Base-by-base conservation (phyloP, 2,113 vertebrate species). In the Dissostichus mawsoni region DNA sequence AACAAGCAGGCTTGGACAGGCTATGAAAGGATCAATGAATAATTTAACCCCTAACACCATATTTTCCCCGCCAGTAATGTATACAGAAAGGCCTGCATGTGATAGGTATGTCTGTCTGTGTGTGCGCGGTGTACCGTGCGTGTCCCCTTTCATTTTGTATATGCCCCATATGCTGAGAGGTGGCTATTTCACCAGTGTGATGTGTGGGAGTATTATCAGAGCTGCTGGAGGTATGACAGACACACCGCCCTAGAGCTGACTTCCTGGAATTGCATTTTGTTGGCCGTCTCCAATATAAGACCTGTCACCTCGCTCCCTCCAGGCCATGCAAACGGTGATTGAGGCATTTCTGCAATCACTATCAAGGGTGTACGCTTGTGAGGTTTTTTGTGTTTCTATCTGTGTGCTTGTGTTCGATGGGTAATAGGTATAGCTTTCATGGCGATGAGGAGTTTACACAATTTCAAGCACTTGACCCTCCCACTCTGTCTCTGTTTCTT, bases 351-450 rank as follows among this genome's bases (percentile, higher is more conserved):
- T 84, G 87, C n/a, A 59, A 79, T 87, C 89, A 87, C 89, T 71
- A 87, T 84, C 77, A 83, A 88, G 83, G 83, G 76, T 69, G 51
- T 55, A n/a, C 4, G 69, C 77, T 77, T 65, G 59, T 74, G 74
- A 69, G 29, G 63, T 18, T 65, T 83, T 84, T 85, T 81, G 80
- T 87, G 76, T 84, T 66, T 82, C 71, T 83, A 80, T 80, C 75
- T 59, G 8, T 76, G 23, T 33, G 57, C 65, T 36, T 45, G 91
- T 63, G 74, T 74, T n/a, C 75, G 76, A 87, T 89, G 88, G 95
- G 95, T 96, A 95, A 96, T 92, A 92, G 94, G 94, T 93, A 94
- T 41, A 89, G 87, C 93, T 94, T 90, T 95, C 90, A 92, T 92
- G 86, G 69, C 75, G 83, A 86, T 70, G 51, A 85, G 90, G 93